Evolutionary conservation across 2,797 vertebrate genomes (phyloP).

Genomic region (Alexandromys oeconomus): DNA sequence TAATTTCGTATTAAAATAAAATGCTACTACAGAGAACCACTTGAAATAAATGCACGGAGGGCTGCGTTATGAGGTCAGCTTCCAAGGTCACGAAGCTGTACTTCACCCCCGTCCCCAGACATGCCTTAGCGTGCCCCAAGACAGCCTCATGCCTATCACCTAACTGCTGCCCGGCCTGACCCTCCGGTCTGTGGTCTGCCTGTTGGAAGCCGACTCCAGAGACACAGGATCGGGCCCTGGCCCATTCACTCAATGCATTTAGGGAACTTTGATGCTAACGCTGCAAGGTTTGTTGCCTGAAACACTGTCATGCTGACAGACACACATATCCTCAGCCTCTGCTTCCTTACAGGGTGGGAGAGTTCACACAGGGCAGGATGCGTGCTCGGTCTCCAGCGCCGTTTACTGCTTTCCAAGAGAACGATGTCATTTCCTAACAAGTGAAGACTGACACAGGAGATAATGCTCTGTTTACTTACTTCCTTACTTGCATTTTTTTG

Average conservation of each 20-base stretch:
- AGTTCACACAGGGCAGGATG: not conserved
- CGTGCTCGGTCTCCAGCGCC: not conserved
- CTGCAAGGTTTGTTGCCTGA: not conserved
- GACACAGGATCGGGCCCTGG: not conserved
- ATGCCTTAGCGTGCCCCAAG: not conserved
- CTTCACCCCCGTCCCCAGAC: not conserved
- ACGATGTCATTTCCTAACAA: not conserved
- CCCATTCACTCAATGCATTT: not conserved
- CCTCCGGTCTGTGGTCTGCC: not conserved
- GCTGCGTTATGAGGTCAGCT: not conserved
- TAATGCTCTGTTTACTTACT: not conserved
- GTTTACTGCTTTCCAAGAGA: constrained; percentile 4
- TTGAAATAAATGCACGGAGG: not conserved
- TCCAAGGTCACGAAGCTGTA: not conserved
- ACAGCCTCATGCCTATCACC: not conserved
- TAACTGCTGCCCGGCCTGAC: not conserved
- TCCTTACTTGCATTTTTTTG: not conserved
- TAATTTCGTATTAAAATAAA: constrained; percentile 53
- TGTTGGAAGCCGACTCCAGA: not conserved
- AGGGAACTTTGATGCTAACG: not conserved
- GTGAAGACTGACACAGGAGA: not conserved
- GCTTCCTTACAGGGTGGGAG: not conserved
- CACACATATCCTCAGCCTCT: not conserved
- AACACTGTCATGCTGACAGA: not conserved
- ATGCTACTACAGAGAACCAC: constrained; percentile 2